These are phyloP conservation scores for Anguilla pacifica DNA, from an alignment of 2,797 vertebrate genomes.

Conservation along the genomic window DNA sequence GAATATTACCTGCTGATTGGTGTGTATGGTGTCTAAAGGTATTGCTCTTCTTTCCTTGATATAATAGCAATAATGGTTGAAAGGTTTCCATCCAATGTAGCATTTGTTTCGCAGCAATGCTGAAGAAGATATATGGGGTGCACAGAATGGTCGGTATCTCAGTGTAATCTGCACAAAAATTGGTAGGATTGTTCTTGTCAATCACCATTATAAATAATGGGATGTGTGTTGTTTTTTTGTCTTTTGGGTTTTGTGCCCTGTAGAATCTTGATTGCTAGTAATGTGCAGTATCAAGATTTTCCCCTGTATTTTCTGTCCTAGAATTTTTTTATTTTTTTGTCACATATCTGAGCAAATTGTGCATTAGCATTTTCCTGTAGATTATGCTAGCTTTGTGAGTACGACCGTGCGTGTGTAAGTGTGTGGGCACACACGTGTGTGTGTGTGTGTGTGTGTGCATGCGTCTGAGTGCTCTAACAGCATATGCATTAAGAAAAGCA, in stretches of 20 bases:
- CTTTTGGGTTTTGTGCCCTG: background rate
- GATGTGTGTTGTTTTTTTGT: too few species aligned
- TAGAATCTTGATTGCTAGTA: background rate
- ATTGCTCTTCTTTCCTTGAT: too few species aligned
- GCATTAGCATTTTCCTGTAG: background rate
- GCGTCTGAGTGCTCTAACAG: background rate
- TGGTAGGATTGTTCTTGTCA: background rate
- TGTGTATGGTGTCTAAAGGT: too few species aligned
- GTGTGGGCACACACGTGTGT: too few species aligned
- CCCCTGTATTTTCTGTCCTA: too few species aligned
- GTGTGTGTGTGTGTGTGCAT: background rate
- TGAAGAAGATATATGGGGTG: background rate
- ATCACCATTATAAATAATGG: background rate
- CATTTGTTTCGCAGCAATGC: too few species aligned
- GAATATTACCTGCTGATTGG: too few species aligned
- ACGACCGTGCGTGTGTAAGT: background rate
- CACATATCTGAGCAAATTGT: background rate
- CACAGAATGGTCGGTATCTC: background rate
- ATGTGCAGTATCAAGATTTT: background rate
- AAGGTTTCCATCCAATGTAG: too few species aligned
- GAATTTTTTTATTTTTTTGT: background rate
- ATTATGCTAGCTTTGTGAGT: background rate
- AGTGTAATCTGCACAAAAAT: background rate
- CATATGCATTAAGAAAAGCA: background rate
- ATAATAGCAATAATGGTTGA: too few species aligned